Percentiles rank a stretch among this genome's conserved stretches.
phyloP scores from a whole-genome alignment of 2,888 invertebrate genomes.

The Drosophila cyrtoloma region DNA sequence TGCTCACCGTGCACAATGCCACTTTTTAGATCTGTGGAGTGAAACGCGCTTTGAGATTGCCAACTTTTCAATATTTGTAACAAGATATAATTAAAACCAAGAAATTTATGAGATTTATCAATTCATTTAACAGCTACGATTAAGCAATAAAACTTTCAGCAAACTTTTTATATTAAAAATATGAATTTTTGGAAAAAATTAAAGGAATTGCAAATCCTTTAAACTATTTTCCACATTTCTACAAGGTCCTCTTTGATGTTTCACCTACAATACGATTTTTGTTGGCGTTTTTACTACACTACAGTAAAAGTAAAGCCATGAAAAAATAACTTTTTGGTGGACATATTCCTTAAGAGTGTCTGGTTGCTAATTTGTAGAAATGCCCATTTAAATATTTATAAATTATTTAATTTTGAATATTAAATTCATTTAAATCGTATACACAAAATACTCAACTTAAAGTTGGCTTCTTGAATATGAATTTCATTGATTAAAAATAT shows the following conservation, averaged over 20 bases:
- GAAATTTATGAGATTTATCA: background rate
- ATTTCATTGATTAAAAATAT: background rate
- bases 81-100: background rate
- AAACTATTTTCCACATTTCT: background rate
- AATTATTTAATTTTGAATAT: background rate
- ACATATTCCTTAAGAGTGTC: background rate
- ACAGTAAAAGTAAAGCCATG: background rate
- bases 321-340: background rate
- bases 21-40: rapidly evolving
- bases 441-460: background rate
- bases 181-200: background rate
- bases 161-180: background rate
- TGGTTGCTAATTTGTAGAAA: background rate
- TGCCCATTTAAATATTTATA: background rate
- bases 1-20: background rate
- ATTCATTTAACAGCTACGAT: too few species aligned
- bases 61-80: background rate
- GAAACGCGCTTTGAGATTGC: background rate
- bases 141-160: too few species aligned
- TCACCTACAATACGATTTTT: background rate
- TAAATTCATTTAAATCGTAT: background rate
- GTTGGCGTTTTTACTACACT: background rate
- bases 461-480: background rate
- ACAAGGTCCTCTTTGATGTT: background rate
- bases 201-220: background rate